A percentile compares a stretch with the other conserved stretches of the same genome.
Conservation (phyloP, 2,888 invertebrate genomes). For the Eulithis prunata region DNA sequence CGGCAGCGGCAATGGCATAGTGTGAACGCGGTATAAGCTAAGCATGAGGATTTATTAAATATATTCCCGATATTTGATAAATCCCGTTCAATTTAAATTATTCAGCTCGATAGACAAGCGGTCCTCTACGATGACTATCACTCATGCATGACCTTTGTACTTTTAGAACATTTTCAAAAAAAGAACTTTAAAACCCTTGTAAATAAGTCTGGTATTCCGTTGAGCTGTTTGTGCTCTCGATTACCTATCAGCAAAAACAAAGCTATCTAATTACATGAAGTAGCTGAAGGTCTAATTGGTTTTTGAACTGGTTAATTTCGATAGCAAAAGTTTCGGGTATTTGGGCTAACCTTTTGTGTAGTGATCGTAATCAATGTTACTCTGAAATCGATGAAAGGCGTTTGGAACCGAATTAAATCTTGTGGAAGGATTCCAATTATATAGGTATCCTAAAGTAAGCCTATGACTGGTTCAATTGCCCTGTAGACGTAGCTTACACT, state of each 20-base stretch:
- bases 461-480: not conserved
- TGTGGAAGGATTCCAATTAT: not conserved
- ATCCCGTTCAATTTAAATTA: no score
- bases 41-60: no score
- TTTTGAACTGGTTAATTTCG: slow-evolving; percentile 27
- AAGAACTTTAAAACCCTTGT: not conserved
- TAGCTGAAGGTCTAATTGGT: slow-evolving; percentile 30
- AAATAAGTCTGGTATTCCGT: slow-evolving; percentile 5
- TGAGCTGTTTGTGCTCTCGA: slow-evolving; percentile 4
- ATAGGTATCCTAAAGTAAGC: not conserved
- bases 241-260: slow-evolving; percentile 15
- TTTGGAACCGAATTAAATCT: slow-evolving; percentile 8
- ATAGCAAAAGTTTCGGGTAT: slow-evolving; percentile 27
- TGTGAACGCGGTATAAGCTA: no score
- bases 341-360: slow-evolving; percentile 16
- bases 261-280: slow-evolving; percentile 28
- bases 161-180: no score
- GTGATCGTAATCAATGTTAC: slow-evolving; percentile 22
- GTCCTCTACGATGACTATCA: no score
- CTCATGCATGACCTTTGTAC: no score
- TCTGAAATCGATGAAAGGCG: slow-evolving; percentile 3
- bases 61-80: no score
- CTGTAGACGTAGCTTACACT: not conserved
- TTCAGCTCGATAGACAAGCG: no score
- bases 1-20: no score